Conservation (phyloP, 1,140 invertebrate species). For the Saccostrea glomerata region DNA sequence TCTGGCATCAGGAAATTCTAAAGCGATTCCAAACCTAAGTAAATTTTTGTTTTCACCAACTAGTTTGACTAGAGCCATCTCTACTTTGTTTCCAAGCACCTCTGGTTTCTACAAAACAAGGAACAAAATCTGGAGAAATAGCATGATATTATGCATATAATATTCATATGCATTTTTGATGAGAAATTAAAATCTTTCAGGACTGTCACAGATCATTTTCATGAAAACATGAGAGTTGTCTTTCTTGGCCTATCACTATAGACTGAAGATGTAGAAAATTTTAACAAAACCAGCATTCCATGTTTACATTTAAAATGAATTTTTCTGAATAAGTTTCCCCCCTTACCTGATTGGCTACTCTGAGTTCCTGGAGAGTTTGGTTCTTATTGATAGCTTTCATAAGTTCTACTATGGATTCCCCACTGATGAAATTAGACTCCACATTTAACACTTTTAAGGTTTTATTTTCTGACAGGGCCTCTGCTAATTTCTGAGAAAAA, state of each 20-base stretch:
- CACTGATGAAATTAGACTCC: conserved; percentile 96
- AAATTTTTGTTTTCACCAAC: conserved; percentile 95
- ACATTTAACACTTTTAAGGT: conserved; percentile 94
- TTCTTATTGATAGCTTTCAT: conserved; percentile 91
- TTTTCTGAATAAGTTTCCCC: no score
- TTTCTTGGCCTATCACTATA: no score
- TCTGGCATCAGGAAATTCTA: conserved; percentile 97
- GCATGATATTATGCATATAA: not conserved
- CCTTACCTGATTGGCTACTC: conserved; percentile 96
- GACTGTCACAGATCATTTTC: no score
- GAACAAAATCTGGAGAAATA: not conserved
- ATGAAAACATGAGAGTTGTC: no score
- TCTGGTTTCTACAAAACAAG: conserved; percentile 88
- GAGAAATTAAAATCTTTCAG: no score
- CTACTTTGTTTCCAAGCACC: conserved; percentile 97
- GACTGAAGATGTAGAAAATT: no score
- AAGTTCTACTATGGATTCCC: conserved; percentile 88
- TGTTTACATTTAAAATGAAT: no score
- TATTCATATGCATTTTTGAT: no score
- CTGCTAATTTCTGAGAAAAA: conserved; percentile 86
- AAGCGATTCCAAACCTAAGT: conserved; percentile 93
- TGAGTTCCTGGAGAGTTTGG: conserved; percentile 93
- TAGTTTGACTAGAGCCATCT: conserved; percentile 97
- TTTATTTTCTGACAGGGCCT: conserved; percentile 91
- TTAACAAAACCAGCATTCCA: no score